phyloP scores from a whole-genome alignment of 1,140 invertebrate genomes.

The Leguminivora glycinivorella region DNA sequence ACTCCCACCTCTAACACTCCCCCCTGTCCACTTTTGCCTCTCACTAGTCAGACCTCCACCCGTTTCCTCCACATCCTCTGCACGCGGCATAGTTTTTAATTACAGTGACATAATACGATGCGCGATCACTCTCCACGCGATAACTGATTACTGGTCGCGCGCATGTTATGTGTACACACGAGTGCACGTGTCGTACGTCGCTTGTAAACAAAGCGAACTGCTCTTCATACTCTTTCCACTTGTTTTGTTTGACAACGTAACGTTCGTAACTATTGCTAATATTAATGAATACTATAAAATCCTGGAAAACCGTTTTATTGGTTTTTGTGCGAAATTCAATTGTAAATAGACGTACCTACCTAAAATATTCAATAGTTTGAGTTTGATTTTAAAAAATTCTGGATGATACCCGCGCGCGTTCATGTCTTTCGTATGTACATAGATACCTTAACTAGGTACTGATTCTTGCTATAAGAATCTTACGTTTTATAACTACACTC shows the following conservation, averaged over 20 bases:
- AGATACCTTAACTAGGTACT: no score
- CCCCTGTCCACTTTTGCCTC: conserved; percentile 30
- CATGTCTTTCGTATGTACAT: conserved; percentile 35
- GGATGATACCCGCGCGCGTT: conserved; percentile 29
- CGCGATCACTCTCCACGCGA: conserved; percentile 62
- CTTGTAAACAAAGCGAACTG: conserved; percentile 49
- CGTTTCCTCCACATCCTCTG: conserved; percentile 35
- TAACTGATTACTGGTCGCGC: conserved; percentile 50
- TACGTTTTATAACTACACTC: no score
- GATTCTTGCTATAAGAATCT: no score
- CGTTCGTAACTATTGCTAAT: background rate
- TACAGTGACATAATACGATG: conserved; percentile 57
- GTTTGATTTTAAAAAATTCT: background rate
- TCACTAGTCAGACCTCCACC: conserved; percentile 19
- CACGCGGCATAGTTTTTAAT: conserved; percentile 53
- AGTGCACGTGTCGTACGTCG: conserved; percentile 47
- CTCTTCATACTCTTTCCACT: conserved; percentile 31
- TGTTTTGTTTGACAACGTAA: background rate
- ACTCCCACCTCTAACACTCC: conserved; percentile 32
- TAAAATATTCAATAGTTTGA: background rate
- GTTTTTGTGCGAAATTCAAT: no score
- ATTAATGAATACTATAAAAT: background rate
- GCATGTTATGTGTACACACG: conserved; percentile 48
- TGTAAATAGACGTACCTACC: no score
- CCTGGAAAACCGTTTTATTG: background rate